A percentile compares a stretch with the other conserved stretches of the same genome.
These are phyloP conservation scores for Tenthredo amoena DNA, from an alignment of 2,888 invertebrate species.

Conservation along the genomic window DNA sequence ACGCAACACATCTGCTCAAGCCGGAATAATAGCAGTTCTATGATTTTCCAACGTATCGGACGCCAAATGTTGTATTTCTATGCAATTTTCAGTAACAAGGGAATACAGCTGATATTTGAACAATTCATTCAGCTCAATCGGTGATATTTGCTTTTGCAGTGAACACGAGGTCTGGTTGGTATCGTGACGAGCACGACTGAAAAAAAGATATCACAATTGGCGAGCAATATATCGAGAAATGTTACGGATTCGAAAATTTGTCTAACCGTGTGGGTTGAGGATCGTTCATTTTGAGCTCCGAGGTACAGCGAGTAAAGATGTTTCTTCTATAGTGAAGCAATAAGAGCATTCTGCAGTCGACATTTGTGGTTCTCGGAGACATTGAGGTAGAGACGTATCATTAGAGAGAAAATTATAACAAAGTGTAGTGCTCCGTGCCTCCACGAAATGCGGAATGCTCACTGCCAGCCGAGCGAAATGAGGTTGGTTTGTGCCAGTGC, in stretches of 20 bases:
- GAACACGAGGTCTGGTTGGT: too few species aligned
- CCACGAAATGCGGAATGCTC: slow-evolving; percentile 55
- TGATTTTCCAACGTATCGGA: not conserved
- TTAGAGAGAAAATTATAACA: slow-evolving; percentile 71
- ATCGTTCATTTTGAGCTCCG: not conserved
- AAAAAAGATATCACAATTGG: not conserved
- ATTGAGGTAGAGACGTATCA: slow-evolving; percentile 67
- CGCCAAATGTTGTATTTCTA: not conserved
- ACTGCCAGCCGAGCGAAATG: slow-evolving; percentile 45
- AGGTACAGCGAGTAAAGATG: not conserved
- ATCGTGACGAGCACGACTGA: too few species aligned
- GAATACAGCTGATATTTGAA: not conserved
- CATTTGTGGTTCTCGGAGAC: slow-evolving; percentile 53
- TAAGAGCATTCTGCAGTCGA: slow-evolving; percentile 37
- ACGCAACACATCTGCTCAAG: too few species aligned
- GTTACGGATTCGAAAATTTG: not conserved
- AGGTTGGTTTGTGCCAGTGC: slow-evolving; percentile 43
- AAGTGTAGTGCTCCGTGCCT: slow-evolving; percentile 60
- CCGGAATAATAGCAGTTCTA: too few species aligned
- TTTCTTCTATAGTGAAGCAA: slow-evolving; percentile 1
- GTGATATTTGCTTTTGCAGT: not conserved
- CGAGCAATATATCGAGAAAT: not conserved
- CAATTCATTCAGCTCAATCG: not conserved
- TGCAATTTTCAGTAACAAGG: not conserved
- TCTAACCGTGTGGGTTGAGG: not conserved